Conservation (phyloP, 2,888 invertebrate species). For the Apodemia zela region DNA sequence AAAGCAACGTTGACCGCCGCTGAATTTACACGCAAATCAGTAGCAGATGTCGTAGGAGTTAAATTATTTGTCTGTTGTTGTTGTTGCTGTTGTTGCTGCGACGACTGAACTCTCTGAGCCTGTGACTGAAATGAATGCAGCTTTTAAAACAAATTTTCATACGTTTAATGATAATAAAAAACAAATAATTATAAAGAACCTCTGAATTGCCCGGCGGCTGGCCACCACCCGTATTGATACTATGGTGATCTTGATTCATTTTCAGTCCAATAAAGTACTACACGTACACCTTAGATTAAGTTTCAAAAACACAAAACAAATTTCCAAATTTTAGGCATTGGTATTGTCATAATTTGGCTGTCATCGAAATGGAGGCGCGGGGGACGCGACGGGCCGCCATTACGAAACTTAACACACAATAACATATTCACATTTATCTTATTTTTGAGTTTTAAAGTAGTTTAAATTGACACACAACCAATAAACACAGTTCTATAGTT, state of each 20-base stretch:
- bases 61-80: conserved; percentile 51
- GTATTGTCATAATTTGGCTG: conserved; percentile 81
- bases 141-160: conserved; percentile 33
- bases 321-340: conserved; percentile 66
- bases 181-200: conserved; percentile 55
- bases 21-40: conserved; percentile 82
- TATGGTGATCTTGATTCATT: conserved; percentile 77
- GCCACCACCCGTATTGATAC: conserved; percentile 82
- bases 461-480: conserved; percentile 24
- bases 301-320: conserved; percentile 66
- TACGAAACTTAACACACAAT: conserved; percentile 78
- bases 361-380: conserved; percentile 83
- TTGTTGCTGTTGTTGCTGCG: conserved; percentile 56
- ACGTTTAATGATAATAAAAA: conserved; percentile 33
- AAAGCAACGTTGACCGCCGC: conserved; percentile 85
- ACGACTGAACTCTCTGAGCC: conserved; percentile 60
- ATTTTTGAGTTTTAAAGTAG: conserved; percentile 30
- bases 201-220: conserved; percentile 77
- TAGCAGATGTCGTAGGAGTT: conserved; percentile 79
- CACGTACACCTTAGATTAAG: conserved; percentile 45
- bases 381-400: conserved; percentile 85
- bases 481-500: background rate
- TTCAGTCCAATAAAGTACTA: conserved; percentile 48
- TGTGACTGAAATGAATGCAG: conserved; percentile 56
- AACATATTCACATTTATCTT: conserved; percentile 60